A percentile compares a stretch with the other conserved stretches of the same genome.
Evolutionary conservation across 2,113 vertebrate species (phyloP).

Genomic region (Columba livia): DNA sequence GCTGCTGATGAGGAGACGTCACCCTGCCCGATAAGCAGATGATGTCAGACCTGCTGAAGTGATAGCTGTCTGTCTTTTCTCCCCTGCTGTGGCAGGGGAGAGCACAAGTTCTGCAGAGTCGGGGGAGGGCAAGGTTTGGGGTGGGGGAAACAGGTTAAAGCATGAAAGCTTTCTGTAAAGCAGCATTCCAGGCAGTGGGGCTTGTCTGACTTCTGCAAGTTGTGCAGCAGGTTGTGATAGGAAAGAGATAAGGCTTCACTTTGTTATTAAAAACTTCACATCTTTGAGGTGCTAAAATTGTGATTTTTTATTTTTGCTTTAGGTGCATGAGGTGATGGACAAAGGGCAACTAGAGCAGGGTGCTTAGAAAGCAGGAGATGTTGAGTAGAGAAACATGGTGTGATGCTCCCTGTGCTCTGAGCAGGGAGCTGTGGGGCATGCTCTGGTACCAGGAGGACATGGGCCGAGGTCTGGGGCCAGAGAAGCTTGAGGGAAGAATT

Average conservation of each 20-base stretch:
- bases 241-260: not conserved
- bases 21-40: not conserved
- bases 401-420: not conserved
- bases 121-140: not conserved
- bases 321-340: not conserved
- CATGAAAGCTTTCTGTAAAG: not conserved
- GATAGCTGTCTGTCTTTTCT: constrained; percentile 29
- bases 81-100: not conserved
- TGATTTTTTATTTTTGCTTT: not conserved
- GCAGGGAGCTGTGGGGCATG: not conserved
- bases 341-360: not conserved
- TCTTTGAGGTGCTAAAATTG: not conserved
- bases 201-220: not conserved
- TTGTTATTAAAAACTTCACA: rapidly evolving
- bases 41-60: not conserved
- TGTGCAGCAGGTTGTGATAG: not conserved
- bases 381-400: not conserved
- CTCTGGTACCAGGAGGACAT: not conserved
- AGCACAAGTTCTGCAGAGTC: not conserved
- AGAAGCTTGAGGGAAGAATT: not conserved
- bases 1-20: not conserved
- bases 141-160: not conserved
- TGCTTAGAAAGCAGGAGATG: not conserved
- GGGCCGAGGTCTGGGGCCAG: no score
- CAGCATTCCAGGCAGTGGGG: not conserved